Evolutionary conservation across 1,140 invertebrate species (phyloP).

Genomic region (Ericerus pela): DNA sequence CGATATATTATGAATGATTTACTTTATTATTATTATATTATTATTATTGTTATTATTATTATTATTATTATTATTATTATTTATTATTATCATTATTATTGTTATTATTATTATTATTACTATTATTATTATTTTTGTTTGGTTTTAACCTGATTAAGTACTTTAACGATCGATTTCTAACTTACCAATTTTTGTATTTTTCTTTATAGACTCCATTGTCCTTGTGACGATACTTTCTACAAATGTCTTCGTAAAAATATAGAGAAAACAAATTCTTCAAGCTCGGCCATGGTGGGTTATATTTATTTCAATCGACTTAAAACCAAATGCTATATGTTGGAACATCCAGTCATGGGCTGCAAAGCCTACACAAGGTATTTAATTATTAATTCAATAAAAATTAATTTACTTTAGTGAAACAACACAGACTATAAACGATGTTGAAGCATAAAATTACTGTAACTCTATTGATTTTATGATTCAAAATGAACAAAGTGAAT

Average conservation of each 20-base stretch:
- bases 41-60: no score
- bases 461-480: neutral
- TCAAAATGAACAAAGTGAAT: neutral
- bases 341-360: neutral
- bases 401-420: no score
- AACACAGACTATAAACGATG: no score
- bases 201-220: neutral
- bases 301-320: neutral
- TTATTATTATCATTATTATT: no score
- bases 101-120: no score
- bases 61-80: no score
- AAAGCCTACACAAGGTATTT: neutral
- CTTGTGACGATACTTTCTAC: neutral
- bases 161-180: neutral
- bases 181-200: neutral
- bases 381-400: no score
- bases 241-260: neutral
- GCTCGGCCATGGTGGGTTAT: neutral
- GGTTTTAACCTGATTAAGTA: neutral
- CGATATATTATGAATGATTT: no score
- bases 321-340: neutral
- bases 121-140: no score
- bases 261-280: neutral
- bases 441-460: no score
- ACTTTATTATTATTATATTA: no score